Base-by-base conservation (phyloP, 2,888 invertebrate genomes). In the Sipha maydis region DNA sequence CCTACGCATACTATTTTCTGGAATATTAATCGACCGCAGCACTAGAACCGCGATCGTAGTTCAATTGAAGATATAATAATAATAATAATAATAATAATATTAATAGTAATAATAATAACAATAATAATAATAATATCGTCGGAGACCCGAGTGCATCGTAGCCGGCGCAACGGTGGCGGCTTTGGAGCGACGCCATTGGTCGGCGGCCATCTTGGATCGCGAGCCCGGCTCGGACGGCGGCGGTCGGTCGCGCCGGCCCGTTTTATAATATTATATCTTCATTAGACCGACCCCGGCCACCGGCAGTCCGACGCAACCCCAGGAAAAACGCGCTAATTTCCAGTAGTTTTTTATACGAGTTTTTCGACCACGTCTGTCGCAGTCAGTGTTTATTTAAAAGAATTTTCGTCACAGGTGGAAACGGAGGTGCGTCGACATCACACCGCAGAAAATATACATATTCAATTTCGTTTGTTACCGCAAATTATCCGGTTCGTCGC, bases 251-350 rank as follows among this genome's bases (percentile, higher is more conserved):
- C 71, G 79, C 73, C 38, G 41, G 69, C 69, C 41, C 75, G 73
- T 86, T 71, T 54, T 34, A 75, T 19, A 75, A 75, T 25, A 61
- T 56, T 48, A 71, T 75, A 75, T 88, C 88, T 88, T 88, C 88
- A 88, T 88, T 88, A 88, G 80, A 82, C 28, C 88, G 86, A 75
- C 41, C 88, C 88, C 88, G 88, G 67, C 73, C 86, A 38, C 78
- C 71, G 86, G 77, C 79, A 48, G 88, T 75, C 73, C 73, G 75
- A 76, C 61, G n/a, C 48, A 77, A 85, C 25, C 67, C 31, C 11
- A 9, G 48, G 48, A 14, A 48, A 48, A 48, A 48, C 48, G 11
- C 48, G 48, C 14, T 14, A 14, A 14, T 48, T 48, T 48, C 48
- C 48, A 11, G 11, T 11, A 48, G 48, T 48, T 48, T 48, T 48